These are phyloP conservation scores for Hippoglossus stenolepis DNA, from an alignment of 2,113 vertebrate species.

Conservation along the genomic window DNA sequence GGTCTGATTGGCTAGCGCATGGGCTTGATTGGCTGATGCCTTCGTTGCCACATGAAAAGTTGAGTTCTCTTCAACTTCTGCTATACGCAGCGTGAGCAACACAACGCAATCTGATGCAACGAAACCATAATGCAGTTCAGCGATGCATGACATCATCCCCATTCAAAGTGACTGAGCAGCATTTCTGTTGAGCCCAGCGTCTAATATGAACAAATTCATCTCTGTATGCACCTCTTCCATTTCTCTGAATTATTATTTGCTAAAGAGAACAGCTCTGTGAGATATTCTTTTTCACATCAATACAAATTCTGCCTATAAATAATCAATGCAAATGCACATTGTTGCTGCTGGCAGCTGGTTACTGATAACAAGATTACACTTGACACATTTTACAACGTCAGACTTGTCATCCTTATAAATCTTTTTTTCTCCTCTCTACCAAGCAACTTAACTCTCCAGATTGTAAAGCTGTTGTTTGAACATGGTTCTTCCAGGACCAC, in stretches of 20 bases:
- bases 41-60: too few species aligned
- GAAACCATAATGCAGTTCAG: too few species aligned
- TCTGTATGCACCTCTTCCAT: background rate
- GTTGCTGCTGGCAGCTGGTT: background rate
- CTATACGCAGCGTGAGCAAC: too few species aligned
- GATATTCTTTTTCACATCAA: background rate
- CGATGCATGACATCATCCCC: too few species aligned
- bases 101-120: too few species aligned
- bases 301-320: background rate
- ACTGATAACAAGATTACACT: background rate
- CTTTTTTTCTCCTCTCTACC: background rate
- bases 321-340: background rate
- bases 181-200: background rate
- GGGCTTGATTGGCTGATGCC: too few species aligned
- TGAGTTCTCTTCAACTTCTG: too few species aligned
- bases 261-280: too few species aligned
- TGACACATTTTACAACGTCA: background rate
- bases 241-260: background rate
- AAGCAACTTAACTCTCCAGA: background rate
- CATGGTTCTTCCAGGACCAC: constrained; percentile 3
- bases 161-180: too few species aligned
- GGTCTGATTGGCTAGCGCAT: too few species aligned
- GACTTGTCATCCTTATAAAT: background rate
- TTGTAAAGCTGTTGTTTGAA: constrained; percentile 10
- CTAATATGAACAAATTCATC: background rate